Evolutionary conservation across 2,888 invertebrate genomes (phyloP).

Genomic region (Monopis laevigella): DNA sequence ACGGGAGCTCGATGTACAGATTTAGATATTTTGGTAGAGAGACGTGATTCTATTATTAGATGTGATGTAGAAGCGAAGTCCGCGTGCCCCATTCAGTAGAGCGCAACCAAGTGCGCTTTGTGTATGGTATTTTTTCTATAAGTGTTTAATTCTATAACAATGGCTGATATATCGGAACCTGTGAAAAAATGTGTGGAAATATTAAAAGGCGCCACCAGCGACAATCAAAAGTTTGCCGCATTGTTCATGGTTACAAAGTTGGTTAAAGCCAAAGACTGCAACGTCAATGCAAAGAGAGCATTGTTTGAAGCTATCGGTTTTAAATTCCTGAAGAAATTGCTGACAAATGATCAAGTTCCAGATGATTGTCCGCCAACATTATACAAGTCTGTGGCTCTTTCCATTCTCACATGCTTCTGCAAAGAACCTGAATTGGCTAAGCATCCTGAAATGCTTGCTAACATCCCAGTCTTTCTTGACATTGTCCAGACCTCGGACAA

Average conservation of each 20-base stretch:
- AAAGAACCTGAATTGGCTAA: slow-evolving; percentile 81
- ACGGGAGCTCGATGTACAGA: slow-evolving; percentile 65
- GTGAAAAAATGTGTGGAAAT: slow-evolving; percentile 87
- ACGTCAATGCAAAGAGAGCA: slow-evolving; percentile 77
- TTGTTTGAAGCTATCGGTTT: slow-evolving; percentile 92
- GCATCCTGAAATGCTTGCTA: slow-evolving; percentile 84
- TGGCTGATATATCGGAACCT: slow-evolving; percentile 76
- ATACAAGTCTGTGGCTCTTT: slow-evolving; percentile 91
- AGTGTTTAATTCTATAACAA: slow-evolving; percentile 42
- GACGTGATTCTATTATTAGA: slow-evolving; percentile 60
- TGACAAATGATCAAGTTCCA: slow-evolving; percentile 79
- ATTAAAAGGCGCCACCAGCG: slow-evolving; percentile 80
- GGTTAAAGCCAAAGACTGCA: slow-evolving; percentile 85
- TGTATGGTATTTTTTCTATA: slow-evolving; percentile 41
- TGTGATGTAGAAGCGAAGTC: slow-evolving; percentile 59
- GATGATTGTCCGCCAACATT: slow-evolving; percentile 90
- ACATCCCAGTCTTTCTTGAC: slow-evolving; percentile 83
- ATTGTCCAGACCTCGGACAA: slow-evolving; percentile 87
- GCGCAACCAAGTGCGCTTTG: slow-evolving; percentile 54
- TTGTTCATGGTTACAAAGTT: slow-evolving; percentile 92
- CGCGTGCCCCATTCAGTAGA: slow-evolving; percentile 50
- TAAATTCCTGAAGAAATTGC: slow-evolving; percentile 82
- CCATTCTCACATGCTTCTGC: slow-evolving; percentile 87
- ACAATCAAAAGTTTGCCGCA: slow-evolving; percentile 92
- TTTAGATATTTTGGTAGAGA: slow-evolving; percentile 67